Evolutionary conservation across 2,797 vertebrate genomes (phyloP), one percentile per base, ranked within the genome.

Genomic region (Eulemur coronatus): DNA sequence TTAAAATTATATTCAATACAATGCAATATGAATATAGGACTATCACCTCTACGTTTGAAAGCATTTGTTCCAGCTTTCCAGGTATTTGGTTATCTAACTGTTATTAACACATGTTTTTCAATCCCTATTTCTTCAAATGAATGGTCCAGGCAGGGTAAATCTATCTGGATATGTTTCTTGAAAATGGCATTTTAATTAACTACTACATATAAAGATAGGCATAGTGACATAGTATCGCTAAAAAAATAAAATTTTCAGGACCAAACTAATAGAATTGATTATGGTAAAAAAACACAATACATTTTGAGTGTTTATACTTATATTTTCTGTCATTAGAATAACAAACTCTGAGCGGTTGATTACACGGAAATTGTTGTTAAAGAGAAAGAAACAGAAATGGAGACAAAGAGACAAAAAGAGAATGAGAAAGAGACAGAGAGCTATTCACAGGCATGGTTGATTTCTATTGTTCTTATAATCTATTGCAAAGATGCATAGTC

Each of bases 101-200:
- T 59, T 59, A 28, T 59, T 59, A 59, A 92, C 92, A 46, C 9
- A 69, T 55, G 4, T 33, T 69, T 96, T 97, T 57, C 14, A 79
- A 59, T 75, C 12, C 20, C 28, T 46, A 8, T 79, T 94, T 18
- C 38, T 89, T 96, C 84, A 95, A 88, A 80, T 95, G 50, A 75
- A 73, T 91, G 22, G 15, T 67, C 30, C 11, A 52, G n/a, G 33
- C 13, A 52, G 30, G 28, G 8, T 80, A 96, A 91, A 94, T 72
- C 18, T 63, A 65, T 46, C 43, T 46, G 12, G 7, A 4, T 41
- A 35, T 3, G 5, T 80, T 46, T 46, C 84, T 75, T 82, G 65
- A 41, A 85, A 96, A 90, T 93, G 35, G 2, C 7, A 81, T 92
- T 96, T 97, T 84, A 95, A 87, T 92, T 84, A 84, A 81, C 7